Conservation (phyloP, 2,113 vertebrate genomes). For the Azemiops feae region DNA sequence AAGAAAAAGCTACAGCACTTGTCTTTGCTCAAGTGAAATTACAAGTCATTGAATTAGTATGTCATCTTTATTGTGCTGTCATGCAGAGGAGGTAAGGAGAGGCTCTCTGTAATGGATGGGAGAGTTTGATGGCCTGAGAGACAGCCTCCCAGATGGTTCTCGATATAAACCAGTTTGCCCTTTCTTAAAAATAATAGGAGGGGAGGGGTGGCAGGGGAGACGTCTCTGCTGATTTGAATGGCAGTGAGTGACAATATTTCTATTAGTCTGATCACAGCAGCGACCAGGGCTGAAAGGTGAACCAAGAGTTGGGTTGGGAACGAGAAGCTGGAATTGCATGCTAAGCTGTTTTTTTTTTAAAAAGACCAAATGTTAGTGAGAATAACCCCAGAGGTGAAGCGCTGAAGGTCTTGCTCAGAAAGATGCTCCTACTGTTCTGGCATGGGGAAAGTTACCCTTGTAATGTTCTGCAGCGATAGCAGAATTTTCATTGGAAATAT, state of each 20-base stretch:
- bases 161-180: constrained; percentile 72
- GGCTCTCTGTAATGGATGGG: constrained; percentile 78
- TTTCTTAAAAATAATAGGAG: constrained; percentile 26
- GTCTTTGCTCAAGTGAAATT: constrained; percentile 83
- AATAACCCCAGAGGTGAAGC: constrained; percentile 54
- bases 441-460: constrained; percentile 46
- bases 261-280: constrained; percentile 48
- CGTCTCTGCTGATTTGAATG: constrained; percentile 57
- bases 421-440: constrained; percentile 39
- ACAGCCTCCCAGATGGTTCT: constrained; percentile 81
- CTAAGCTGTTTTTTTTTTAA: constrained; percentile 48
- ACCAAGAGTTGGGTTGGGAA: constrained; percentile 54
- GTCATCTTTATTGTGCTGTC: constrained; percentile 88
- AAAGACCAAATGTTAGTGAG: constrained; percentile 59
- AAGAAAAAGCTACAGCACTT: constrained; percentile 76
- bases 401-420: constrained; percentile 53
- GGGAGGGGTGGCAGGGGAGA: constrained; percentile 45
- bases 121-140: constrained; percentile 79
- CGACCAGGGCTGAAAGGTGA: constrained; percentile 61
- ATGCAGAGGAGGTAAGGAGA: constrained; percentile 76
- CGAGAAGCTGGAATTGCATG: constrained; percentile 55
- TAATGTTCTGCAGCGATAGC: constrained; percentile 54
- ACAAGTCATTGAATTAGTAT: constrained; percentile 89
- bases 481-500: constrained; percentile 51
- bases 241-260: constrained; percentile 58